phyloP scores from a whole-genome alignment of 2,113 vertebrate genomes.

The Dicentrarchus labrax region DNA sequence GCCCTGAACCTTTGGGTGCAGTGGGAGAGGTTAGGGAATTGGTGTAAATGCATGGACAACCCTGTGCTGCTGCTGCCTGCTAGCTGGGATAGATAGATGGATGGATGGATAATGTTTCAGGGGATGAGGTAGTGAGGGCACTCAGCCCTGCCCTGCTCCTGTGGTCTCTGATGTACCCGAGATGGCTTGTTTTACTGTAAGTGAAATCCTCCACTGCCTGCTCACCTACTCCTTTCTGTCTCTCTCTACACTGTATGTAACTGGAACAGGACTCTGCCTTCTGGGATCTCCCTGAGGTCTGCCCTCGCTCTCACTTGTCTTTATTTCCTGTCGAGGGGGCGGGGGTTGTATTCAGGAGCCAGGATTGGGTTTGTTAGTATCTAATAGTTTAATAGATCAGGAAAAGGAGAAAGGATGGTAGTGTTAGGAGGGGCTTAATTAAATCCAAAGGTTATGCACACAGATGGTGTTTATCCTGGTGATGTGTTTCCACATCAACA shows the following conservation, averaged over 20 bases:
- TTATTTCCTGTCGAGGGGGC: constrained; percentile 57
- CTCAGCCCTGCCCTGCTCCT: constrained; percentile 77
- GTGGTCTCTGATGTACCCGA: constrained; percentile 73
- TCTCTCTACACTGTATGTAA: constrained; percentile 69
- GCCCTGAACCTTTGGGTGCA: constrained; percentile 2
- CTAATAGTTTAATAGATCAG: constrained; percentile 66
- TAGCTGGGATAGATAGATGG: constrained; percentile 56
- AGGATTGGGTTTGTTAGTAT: constrained; percentile 55
- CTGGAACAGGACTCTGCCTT: constrained; percentile 78
- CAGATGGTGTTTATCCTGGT: constrained; percentile 64
- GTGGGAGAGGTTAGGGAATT: constrained; percentile 33
- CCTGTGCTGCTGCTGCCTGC: constrained; percentile 41
- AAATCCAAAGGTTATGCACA: constrained; percentile 66
- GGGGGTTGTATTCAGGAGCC: constrained; percentile 39
- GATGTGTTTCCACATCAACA: constrained; percentile 60
- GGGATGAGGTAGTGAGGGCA: constrained; percentile 71
- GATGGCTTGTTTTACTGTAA: constrained; percentile 84
- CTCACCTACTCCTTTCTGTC: constrained; percentile 64
- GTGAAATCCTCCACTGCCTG: constrained; percentile 79
- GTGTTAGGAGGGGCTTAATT: constrained; percentile 59
- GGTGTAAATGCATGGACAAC: constrained; percentile 47
- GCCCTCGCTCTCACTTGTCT: constrained; percentile 68
- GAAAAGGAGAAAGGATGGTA: constrained; percentile 44
- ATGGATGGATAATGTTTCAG: constrained; percentile 78
- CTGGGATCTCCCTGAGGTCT: constrained; percentile 75